Conservation (phyloP, 2,797 vertebrate genomes). For the Gastrophryne carolinensis region DNA sequence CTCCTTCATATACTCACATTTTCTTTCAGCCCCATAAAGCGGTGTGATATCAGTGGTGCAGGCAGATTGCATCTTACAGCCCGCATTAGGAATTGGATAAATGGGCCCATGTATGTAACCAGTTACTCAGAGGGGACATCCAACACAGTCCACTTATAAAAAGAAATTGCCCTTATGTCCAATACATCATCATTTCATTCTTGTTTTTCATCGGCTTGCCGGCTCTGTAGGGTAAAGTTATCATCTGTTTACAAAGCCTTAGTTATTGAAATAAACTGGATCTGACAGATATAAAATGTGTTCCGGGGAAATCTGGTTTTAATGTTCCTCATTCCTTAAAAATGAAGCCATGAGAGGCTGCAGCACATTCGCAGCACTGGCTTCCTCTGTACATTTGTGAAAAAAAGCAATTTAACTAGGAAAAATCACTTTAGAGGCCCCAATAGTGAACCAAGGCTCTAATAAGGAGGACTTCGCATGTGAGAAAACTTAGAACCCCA, state of each 20-base stretch:
- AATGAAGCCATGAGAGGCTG: background rate
- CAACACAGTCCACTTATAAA: background rate
- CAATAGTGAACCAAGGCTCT: too few relatives aligned
- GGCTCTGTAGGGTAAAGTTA: background rate
- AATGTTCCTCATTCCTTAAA: constrained; percentile 32
- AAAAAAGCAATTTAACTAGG: background rate
- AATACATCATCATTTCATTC: background rate
- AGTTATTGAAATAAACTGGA: constrained; percentile 33
- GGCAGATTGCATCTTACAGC: background rate
- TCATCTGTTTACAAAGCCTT: constrained; percentile 9
- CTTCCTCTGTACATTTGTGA: background rate
- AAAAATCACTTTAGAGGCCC: too few relatives aligned
- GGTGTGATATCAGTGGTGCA: background rate
- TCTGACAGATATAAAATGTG: constrained; percentile 21
- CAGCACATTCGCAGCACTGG: constrained; percentile 3
- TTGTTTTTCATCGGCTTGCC: constrained; percentile 6
- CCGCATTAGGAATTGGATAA: too few relatives aligned
- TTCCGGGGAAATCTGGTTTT: constrained; percentile 43
- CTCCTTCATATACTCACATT: too few relatives aligned
- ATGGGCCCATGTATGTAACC: background rate
- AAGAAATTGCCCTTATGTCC: background rate
- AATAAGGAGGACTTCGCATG: too few relatives aligned
- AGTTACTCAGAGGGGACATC: background rate
- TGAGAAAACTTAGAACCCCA: too few relatives aligned
- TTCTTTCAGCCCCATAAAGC: background rate